Evolutionary conservation across 2,797 vertebrate genomes (phyloP), one percentile per base, ranked within the genome.

Genomic region (Sebastes hubbsi): DNA sequence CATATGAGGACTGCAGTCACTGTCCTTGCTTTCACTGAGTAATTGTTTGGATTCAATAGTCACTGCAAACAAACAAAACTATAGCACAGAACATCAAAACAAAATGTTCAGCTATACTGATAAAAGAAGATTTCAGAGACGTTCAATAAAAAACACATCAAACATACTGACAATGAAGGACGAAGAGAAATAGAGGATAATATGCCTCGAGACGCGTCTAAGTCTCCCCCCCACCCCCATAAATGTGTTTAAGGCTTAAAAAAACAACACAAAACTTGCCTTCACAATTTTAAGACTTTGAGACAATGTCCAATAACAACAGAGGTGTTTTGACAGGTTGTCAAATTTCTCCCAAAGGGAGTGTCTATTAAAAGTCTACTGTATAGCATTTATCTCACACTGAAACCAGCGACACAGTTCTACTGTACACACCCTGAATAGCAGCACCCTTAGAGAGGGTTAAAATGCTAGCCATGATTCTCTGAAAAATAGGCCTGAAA

Each of bases 251-350:
- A 67, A 56, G 30, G 65, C 29, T 85, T 61, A 6, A 65, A 36
- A 80, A 80, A 86, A 71, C 67, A 56, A 60, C 24, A 38, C 16
- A 86, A 75, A 77, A 73, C 70, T 64, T 65, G 52, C 71, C 36
- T 83, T 77, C 49, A 72, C 24, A 70, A 73, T 89, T 90, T 87
- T 84, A 78, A 85, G 77, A 83, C 59, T 77, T 74, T 79, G 65
- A 72, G 63, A 78, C 71, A 83, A 73, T 89, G 84, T 88, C 89
- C 80, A 83, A 81, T 76, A 89, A 85, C 64, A 85, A 70, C 68
- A 65, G 69, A 84, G 77, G 69, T 86, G 83, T 88, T 92, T 84
- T 92, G 88, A 93, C 88, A 91, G 84, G 84, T 85, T 90, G 89
- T 93, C 82, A 91, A 62, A 85, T 88, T 74, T 55, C 52, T 87